These are phyloP conservation scores for Neogale vison DNA, from an alignment of 2,113 vertebrate genomes.

Conservation along the genomic window DNA sequence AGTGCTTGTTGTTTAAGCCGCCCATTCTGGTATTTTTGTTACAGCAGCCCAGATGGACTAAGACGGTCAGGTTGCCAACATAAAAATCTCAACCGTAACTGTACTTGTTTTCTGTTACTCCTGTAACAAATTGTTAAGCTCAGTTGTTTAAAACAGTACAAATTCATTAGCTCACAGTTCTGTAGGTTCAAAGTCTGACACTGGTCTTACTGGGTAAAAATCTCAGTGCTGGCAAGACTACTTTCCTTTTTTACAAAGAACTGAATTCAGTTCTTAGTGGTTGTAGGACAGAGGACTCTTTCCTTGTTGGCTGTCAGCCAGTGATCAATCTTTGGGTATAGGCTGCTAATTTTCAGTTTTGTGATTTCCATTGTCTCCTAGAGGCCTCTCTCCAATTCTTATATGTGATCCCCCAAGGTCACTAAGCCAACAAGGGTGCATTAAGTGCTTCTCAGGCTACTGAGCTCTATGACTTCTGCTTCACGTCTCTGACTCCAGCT, in stretches of 20 bases:
- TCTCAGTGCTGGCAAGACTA: not conserved
- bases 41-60: not conserved
- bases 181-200: not conserved
- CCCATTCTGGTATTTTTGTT: not conserved
- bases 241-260: not conserved
- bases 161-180: not conserved
- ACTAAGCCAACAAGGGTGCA: not conserved
- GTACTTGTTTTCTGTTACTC: not conserved
- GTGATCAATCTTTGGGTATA: not conserved
- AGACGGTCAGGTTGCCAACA: not conserved
- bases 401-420: rapidly evolving
- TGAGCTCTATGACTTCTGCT: not conserved
- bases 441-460: not conserved
- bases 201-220: not conserved
- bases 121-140: not conserved
- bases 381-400: not conserved
- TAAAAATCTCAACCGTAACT: not conserved
- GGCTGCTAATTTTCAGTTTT: not conserved
- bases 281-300: not conserved
- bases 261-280: not conserved
- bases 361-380: not conserved
- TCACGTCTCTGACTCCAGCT: not conserved
- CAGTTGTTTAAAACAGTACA: not conserved
- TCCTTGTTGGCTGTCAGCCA: not conserved
- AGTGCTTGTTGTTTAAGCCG: not conserved